Evolutionary conservation across 2,888 invertebrate species (phyloP), one percentile per base, ranked within the genome.

Genomic region (Eupithecia inturbata): DNA sequence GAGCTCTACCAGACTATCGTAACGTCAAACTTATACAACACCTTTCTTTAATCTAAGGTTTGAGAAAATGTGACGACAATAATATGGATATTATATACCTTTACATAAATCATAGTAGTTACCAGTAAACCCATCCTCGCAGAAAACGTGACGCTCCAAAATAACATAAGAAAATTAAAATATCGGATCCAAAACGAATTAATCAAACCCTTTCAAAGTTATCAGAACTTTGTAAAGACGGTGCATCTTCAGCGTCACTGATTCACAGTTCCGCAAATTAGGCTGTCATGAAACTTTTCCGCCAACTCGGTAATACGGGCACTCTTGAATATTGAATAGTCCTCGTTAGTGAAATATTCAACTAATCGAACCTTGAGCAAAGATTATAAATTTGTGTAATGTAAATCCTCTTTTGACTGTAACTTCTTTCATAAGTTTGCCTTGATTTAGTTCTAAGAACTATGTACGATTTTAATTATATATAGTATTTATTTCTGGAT

Each of bases 271-370:
- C 81, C 78, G 85, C 85, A 88, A 91, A 92, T 91, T 90, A 88
- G 89, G 86, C 88, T 90, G 90, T 89, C 90, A 88, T 82, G 83
- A 82, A 87, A 87, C 85, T 91, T 89, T 87, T 89, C 84, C 84
- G 85, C 84, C 80, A 82, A 82, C 63, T 63, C 16, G 19, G 33
- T 9, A 63, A 19, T 33, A 68, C 67, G 82, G 79, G 83, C 80
- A 87, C 84, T 83, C 85, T 82, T 91, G 90, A 91, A 91, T 92
- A 91, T 91, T 92, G 89, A 91, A 90, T 89, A 89, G 89, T 82
- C 84, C 82, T 87, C 83, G 87, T 87, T 89, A 87, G 84, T 90
- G 88, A 90, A 91, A 90, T 89, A 92, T 91, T 91, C 89, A 86
- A 85, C 85, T 84, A 88, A 89, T 88, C 86, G 85, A 88, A 88